A percentile compares a stretch with the other conserved stretches of the same genome.
Conservation (phyloP, 2,113 vertebrate genomes). For the Rhinopithecus roxellana region DNA sequence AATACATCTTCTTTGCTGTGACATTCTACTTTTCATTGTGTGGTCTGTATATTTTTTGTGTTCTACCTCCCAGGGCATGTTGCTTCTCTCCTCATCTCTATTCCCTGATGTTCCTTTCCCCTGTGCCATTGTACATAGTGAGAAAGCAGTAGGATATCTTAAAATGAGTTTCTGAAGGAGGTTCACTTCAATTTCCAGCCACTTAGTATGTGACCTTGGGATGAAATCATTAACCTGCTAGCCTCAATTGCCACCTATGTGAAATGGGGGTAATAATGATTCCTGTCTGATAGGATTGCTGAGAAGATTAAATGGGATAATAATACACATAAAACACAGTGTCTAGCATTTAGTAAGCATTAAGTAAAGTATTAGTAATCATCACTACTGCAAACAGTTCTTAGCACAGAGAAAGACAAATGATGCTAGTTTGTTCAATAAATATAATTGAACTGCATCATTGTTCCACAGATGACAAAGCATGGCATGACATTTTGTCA, state of each 20-base stretch:
- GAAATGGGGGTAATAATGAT: neutral
- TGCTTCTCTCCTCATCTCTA: neutral
- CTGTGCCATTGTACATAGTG: neutral
- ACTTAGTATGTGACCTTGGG: neutral
- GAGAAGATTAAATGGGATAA: neutral
- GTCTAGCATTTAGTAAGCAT: neutral
- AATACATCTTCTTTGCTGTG: neutral
- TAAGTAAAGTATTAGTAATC: neutral
- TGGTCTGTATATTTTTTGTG: neutral
- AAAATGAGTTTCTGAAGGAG: neutral
- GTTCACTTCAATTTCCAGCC: neutral
- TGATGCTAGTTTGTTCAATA: neutral
- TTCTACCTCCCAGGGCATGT: neutral
- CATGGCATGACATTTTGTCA: conserved; percentile 39
- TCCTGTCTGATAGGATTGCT: neutral
- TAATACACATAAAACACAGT: neutral
- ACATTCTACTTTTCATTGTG: neutral
- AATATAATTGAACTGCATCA: neutral
- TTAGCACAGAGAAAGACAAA: neutral
- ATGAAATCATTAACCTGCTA: neutral
- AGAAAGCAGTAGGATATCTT: neutral
- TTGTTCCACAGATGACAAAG: neutral
- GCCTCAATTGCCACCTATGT: neutral
- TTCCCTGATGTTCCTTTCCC: neutral
- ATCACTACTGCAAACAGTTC: neutral